phyloP scores from a whole-genome alignment of 2,888 invertebrate species.

The Macaria liturata region DNA sequence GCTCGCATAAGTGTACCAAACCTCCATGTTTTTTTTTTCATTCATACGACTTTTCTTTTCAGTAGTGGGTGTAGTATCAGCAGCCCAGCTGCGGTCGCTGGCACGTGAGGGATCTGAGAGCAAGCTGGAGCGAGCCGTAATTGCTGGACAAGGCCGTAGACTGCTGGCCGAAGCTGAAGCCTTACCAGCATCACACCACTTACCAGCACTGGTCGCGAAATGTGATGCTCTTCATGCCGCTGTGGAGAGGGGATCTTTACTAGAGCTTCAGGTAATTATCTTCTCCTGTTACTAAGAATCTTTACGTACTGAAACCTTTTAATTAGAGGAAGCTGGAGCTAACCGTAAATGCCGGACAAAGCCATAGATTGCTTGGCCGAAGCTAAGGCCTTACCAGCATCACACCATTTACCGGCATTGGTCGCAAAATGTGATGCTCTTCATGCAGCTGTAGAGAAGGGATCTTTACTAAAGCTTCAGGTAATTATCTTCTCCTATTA shows the following conservation, averaged over 20 bases:
- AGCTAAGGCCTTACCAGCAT: conserved; percentile 42
- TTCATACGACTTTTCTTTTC: not conserved
- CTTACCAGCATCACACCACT: conserved; percentile 55
- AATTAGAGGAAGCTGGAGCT: no score
- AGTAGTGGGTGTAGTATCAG: conserved; percentile 65
- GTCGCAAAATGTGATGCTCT: conserved; percentile 90
- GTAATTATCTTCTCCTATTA: conserved; percentile 53
- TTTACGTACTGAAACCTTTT: no score
- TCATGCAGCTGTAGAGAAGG: conserved; percentile 89
- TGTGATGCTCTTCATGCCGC: conserved; percentile 90
- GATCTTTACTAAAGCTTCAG: conserved; percentile 87
- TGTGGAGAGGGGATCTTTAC: conserved; percentile 88
- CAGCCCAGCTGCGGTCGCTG: conserved; percentile 68
- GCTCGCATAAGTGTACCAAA: no score
- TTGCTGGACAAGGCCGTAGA: conserved; percentile 71
- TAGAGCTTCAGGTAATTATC: conserved; percentile 84
- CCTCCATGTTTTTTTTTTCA: no score
- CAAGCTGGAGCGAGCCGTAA: conserved; percentile 74
- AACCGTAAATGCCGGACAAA: no score
- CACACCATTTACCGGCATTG: conserved; percentile 81
- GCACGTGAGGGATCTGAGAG: conserved; percentile 61
- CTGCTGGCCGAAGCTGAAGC: conserved; percentile 63
- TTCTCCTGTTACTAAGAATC: conserved; percentile 11
- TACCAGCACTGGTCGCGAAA: conserved; percentile 88
- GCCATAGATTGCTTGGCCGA: no score